phyloP scores from a whole-genome alignment of 2,113 vertebrate genomes.

The Ceyx cyanopectus region DNA sequence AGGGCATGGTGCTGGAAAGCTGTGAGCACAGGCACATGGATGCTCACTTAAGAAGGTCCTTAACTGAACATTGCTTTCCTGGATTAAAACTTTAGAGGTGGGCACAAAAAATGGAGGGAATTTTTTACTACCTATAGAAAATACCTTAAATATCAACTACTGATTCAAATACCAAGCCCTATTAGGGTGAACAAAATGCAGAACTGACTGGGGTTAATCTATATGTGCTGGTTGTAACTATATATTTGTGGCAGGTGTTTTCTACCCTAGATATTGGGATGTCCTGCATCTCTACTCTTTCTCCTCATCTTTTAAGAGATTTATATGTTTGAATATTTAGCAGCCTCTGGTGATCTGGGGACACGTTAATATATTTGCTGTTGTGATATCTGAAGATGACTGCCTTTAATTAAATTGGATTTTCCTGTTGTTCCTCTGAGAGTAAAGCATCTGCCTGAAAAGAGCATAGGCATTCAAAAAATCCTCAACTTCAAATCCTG shows the following conservation, averaged over 20 bases:
- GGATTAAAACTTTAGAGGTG: background rate
- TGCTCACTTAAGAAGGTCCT: background rate
- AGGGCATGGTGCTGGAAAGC: background rate
- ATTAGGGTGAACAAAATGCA: background rate
- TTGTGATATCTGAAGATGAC: slow-evolving; percentile 17
- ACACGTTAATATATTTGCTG: background rate
- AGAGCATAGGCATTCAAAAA: background rate
- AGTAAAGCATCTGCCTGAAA: slow-evolving; percentile 8
- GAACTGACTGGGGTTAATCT: background rate
- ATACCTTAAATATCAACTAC: background rate
- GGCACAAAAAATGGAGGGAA: background rate
- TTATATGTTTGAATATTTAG: background rate
- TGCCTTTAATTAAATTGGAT: slow-evolving; percentile 42
- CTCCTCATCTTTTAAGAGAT: background rate
- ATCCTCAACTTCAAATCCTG: background rate
- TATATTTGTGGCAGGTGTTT: background rate
- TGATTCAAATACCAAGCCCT: background rate
- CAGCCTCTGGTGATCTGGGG: background rate
- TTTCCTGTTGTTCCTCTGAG: slow-evolving; percentile 25
- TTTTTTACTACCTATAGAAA: background rate
- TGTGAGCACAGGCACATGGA: background rate
- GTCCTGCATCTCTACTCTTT: background rate
- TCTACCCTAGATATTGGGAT: background rate
- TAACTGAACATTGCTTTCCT: background rate
- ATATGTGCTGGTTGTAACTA: background rate